These are phyloP conservation scores for Gortyna flavago DNA, from an alignment of 2,888 invertebrate species.

Conservation along the genomic window DNA sequence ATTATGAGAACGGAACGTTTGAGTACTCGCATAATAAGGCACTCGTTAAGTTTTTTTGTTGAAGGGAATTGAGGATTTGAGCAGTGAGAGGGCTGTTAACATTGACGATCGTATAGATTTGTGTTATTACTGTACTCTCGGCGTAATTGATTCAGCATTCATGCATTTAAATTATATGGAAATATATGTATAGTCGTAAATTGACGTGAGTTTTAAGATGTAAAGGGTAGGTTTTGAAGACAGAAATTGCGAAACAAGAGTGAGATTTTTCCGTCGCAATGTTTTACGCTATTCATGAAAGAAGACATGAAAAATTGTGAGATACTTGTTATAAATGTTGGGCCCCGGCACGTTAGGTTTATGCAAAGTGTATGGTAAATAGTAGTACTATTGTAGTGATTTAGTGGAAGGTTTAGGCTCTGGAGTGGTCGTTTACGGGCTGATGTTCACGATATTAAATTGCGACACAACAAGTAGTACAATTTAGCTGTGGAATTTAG, in stretches of 20 bases:
- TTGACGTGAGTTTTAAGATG: slow-evolving; percentile 39
- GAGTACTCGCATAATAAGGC: slow-evolving; percentile 36
- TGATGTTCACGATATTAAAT: slow-evolving; percentile 12
- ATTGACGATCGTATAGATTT: slow-evolving; percentile 34
- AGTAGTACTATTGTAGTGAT: slow-evolving; percentile 36
- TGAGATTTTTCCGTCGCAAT: slow-evolving; percentile 18
- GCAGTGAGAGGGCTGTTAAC: slow-evolving; percentile 30
- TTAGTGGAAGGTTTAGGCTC: slow-evolving; percentile 31
- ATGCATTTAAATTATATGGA: slow-evolving; percentile 48
- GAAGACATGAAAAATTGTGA: slow-evolving; percentile 44
- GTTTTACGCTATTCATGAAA: slow-evolving; percentile 36
- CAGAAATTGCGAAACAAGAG: slow-evolving; percentile 17
- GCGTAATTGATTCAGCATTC: slow-evolving; percentile 45
- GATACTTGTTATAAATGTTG: slow-evolving; percentile 49
- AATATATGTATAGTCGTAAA: slow-evolving; percentile 42
- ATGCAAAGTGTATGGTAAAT: slow-evolving; percentile 51
- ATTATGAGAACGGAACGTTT: slow-evolving; percentile 46
- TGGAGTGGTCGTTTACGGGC: slow-evolving; percentile 14
- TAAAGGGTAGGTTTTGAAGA: slow-evolving; percentile 15
- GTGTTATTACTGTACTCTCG: slow-evolving; percentile 12
- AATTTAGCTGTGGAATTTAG: not conserved
- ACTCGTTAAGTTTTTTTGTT: slow-evolving; percentile 56
- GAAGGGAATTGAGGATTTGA: slow-evolving; percentile 36
- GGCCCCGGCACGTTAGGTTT: slow-evolving; percentile 25
- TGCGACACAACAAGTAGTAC: slow-evolving; percentile 10